Percentiles rank a stretch among this genome's conserved stretches.
Conservation (phyloP, 2,888 invertebrate genomes). For the Lithophane ornitopus region DNA sequence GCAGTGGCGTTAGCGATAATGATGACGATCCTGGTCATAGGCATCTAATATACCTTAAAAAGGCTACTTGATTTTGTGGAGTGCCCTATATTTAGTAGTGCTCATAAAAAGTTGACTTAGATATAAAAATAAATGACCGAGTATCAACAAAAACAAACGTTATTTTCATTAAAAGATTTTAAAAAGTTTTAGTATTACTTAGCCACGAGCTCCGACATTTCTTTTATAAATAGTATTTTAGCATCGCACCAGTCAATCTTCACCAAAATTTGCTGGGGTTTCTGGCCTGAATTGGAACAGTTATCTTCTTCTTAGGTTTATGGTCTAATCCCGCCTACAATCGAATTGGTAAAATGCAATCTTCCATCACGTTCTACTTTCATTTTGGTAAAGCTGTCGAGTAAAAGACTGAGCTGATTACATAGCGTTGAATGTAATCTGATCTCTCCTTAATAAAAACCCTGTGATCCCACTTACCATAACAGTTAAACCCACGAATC, state of each 20-base stretch:
- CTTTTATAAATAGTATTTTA: neutral
- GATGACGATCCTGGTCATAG: too few relatives aligned
- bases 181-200: too few relatives aligned
- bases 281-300: too few relatives aligned
- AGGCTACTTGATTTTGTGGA: neutral
- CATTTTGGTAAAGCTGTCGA: neutral
- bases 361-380: neutral
- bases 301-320: neutral
- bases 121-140: too few relatives aligned
- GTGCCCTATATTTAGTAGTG: neutral
- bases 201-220: too few relatives aligned
- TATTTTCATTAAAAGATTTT: too few relatives aligned
- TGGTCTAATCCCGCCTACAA: neutral
- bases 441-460: neutral
- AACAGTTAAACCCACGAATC: slow-evolving; percentile 10
- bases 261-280: neutral
- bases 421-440: too few relatives aligned
- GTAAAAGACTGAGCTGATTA: neutral
- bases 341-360: too few relatives aligned
- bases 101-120: neutral
- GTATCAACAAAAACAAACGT: too few relatives aligned
- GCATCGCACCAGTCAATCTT: too few relatives aligned
- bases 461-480: neutral
- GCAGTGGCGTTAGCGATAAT: neutral
- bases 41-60: too few relatives aligned